Evolutionary conservation across 1,140 invertebrate genomes (phyloP), one percentile per base, ranked within the genome.

Genomic region (Polypedilum vanderplanki): DNA sequence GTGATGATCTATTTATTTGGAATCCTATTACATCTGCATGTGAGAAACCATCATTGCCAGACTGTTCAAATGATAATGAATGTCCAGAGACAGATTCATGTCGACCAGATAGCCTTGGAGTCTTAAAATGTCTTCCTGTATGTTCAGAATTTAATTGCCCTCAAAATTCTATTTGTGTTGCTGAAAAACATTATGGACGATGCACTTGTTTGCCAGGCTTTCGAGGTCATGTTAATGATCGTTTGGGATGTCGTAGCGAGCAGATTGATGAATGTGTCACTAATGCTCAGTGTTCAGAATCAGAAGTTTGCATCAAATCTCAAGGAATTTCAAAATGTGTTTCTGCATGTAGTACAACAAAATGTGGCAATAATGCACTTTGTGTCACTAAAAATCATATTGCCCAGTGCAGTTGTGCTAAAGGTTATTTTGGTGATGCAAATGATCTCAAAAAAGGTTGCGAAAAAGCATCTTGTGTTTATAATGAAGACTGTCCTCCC

Each of bases 341-440:
- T 74, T 85, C 90, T 0, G 92, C 93, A 74, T 97, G 94, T 80
- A 87, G 90, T 74, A 85, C 86, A 17, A 79, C 91, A 2, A 85
- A 85, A 57, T 97, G 94, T 81, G 94, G 94, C 7, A 92, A 93
- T 0, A 90, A 91, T 77, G 92, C 94, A 18, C 84, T 95, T 12
- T 95, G 93, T 79, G 86, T 94, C 15, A 91, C 93, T 2, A 93
- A 94, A 77, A 95, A 95, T 81, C 94, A 96, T 80, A 90, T 90
- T 4, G 90, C 92, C 0, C 90, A 93, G 80, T 97, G 94, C 79
- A 91, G 94, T 80, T 96, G 94, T 81, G 93, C 93, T 7, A 88
- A 89, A 5, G 93, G 93, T 15, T 94, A 88, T 80, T 89, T 91
- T 7, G 94, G 94, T 1, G 89, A 96, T 85, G 93, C 94, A 0